A percentile compares a stretch with the other conserved stretches of the same genome.
phyloP scores from a whole-genome alignment of 2,888 invertebrate species.

The Troilus luridus region DNA sequence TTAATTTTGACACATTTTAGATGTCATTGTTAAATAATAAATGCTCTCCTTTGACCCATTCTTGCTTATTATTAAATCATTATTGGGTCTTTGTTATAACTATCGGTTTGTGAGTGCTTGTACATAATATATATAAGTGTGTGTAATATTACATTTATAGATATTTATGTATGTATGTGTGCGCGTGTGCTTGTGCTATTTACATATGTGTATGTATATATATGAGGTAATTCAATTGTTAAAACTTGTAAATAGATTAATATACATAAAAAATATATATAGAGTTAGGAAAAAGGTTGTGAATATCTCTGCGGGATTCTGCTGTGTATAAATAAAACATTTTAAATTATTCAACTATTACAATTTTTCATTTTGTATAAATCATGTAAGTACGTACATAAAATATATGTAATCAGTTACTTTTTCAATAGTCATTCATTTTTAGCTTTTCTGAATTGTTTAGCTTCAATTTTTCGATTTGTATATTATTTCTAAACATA shows the following conservation, averaged over 20 bases:
- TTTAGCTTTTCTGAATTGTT: neutral
- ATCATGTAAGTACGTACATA: constrained; percentile 50
- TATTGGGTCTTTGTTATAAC: constrained; percentile 24
- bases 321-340: constrained; percentile 18
- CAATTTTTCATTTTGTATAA: constrained; percentile 52
- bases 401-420: constrained; percentile 55
- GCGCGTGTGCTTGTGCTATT: neutral
- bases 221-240: constrained; percentile 12
- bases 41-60: constrained; percentile 24
- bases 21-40: constrained; percentile 35
- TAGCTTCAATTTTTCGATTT: constrained; percentile 7
- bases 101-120: neutral
- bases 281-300: constrained; percentile 51
- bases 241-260: constrained; percentile 6
- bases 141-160: constrained; percentile 9
- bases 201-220: constrained; percentile 48
- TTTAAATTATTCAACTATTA: constrained; percentile 53
- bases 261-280: neutral
- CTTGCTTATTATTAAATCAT: constrained; percentile 15
- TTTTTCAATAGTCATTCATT: neutral
- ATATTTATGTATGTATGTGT: constrained; percentile 17
- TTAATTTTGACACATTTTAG: constrained; percentile 38
- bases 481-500: constrained; percentile 17
- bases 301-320: constrained; percentile 4
- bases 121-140: constrained; percentile 13